A percentile compares a stretch with the other conserved stretches of the same genome.
phyloP scores from a whole-genome alignment of 2,888 invertebrate species.

The Lasioglossum lativentre region DNA sequence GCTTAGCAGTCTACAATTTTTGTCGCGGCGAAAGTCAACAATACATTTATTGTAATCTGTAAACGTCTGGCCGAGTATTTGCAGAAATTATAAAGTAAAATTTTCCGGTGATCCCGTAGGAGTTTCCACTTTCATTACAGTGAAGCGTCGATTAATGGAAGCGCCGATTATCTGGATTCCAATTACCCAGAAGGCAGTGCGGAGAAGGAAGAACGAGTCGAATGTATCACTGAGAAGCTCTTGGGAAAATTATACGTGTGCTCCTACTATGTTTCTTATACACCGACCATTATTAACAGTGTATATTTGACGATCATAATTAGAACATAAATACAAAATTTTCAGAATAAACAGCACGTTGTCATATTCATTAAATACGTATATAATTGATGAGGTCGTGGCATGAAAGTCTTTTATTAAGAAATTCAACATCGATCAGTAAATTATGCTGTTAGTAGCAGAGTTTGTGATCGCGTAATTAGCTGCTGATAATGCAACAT shows the following conservation, averaged over 20 bases:
- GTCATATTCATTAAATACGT: not conserved
- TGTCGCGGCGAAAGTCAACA: not conserved
- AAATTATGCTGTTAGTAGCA: not conserved
- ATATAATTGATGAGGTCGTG: not conserved
- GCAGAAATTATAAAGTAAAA: constrained; percentile 30
- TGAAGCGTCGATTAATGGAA: constrained; percentile 20
- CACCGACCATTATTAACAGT: not conserved
- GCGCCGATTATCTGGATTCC: constrained; percentile 19
- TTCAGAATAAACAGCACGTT: too few species aligned
- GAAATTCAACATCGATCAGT: not conserved
- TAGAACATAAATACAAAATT: not conserved
- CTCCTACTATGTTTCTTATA: not conserved
- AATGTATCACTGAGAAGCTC: constrained; percentile 3
- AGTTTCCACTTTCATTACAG: constrained; percentile 23
- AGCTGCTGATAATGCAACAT: not conserved
- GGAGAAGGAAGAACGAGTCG: not conserved
- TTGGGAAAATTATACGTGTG: not conserved
- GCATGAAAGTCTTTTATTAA: not conserved
- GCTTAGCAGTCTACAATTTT: not conserved
- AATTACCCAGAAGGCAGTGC: not conserved
- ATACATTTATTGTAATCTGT: not conserved
- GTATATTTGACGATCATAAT: not conserved
- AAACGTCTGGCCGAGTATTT: not conserved
- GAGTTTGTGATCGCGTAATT: not conserved
- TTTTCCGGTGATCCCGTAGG: not conserved